phyloP scores from a whole-genome alignment of 2,797 vertebrate species.

The Chiloscyllium punctatum region DNA sequence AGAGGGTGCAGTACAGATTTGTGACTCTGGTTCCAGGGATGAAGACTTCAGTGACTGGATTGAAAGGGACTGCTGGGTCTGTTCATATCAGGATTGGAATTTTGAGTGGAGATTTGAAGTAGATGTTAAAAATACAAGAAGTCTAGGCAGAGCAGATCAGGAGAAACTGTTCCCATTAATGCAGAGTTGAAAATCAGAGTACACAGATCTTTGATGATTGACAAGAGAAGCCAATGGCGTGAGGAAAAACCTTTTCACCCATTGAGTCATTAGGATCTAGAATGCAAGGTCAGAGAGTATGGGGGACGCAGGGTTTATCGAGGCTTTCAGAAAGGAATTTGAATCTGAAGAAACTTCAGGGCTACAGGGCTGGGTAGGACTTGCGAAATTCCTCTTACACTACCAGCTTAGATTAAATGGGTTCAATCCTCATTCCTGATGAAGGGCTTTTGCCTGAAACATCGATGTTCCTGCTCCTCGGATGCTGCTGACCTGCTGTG shows the following conservation, averaged over 20 bases:
- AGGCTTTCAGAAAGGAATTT: background rate
- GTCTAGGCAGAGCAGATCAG: background rate
- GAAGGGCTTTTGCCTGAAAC: too few relatives aligned
- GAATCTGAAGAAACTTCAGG: background rate
- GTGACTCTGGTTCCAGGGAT: background rate
- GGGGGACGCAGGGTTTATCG: background rate
- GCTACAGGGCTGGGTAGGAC: background rate
- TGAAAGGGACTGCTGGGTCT: too few relatives aligned
- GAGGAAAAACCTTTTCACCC: background rate
- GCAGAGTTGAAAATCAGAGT: background rate
- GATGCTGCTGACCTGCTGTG: too few relatives aligned
- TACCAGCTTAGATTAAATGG: background rate
- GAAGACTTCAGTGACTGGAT: background rate
- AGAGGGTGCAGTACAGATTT: background rate
- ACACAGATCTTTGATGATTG: background rate
- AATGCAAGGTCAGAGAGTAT: background rate
- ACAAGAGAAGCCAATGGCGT: background rate
- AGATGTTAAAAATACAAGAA: background rate
- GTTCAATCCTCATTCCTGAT: too few relatives aligned
- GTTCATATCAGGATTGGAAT: too few relatives aligned
- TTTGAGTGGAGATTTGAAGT: background rate
- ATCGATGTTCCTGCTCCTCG: too few relatives aligned
- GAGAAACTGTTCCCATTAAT: background rate
- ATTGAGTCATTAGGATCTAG: background rate
- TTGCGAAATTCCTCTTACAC: background rate